Percentiles rank a stretch among this genome's conserved stretches.
Evolutionary conservation across 2,797 vertebrate genomes (phyloP).

Genomic region (Yasuhikotakia modesta): DNA sequence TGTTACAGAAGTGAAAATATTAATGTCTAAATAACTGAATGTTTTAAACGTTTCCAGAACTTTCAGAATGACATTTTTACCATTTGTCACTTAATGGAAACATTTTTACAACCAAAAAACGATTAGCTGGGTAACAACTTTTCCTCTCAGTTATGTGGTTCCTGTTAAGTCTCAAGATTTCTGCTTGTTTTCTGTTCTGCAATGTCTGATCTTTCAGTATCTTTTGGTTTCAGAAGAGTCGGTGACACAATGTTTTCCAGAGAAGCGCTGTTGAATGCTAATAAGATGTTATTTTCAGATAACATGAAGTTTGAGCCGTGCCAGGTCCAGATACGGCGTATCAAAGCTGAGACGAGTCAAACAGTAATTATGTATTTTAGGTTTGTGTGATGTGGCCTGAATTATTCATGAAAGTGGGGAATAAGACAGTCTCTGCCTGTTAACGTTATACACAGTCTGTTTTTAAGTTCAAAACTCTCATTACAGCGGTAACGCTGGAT

Average conservation of each 20-base stretch:
- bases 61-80: no score
- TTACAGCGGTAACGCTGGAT: constrained; percentile 24
- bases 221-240: constrained; percentile 29
- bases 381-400: constrained; percentile 41
- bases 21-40: no score
- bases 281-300: constrained; percentile 56
- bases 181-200: no score
- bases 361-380: constrained; percentile 57
- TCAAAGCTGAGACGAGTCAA: constrained; percentile 52
- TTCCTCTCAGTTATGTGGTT: background rate
- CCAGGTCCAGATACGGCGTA: constrained; percentile 49
- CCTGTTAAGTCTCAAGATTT: constrained; percentile 22
- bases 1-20: no score
- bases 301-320: constrained; percentile 36
- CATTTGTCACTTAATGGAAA: no score
- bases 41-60: no score
- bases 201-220: constrained; percentile 30
- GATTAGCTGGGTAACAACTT: no score
- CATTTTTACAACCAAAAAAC: no score
- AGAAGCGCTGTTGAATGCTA: constrained; percentile 54
- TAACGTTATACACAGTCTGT: constrained; percentile 14
- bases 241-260: constrained; percentile 25
- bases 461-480: constrained; percentile 33
- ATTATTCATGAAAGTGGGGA: constrained; percentile 50
- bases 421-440: constrained; percentile 38